Conservation (phyloP, 2,888 invertebrate genomes). For the Tetragonula carbonaria region DNA sequence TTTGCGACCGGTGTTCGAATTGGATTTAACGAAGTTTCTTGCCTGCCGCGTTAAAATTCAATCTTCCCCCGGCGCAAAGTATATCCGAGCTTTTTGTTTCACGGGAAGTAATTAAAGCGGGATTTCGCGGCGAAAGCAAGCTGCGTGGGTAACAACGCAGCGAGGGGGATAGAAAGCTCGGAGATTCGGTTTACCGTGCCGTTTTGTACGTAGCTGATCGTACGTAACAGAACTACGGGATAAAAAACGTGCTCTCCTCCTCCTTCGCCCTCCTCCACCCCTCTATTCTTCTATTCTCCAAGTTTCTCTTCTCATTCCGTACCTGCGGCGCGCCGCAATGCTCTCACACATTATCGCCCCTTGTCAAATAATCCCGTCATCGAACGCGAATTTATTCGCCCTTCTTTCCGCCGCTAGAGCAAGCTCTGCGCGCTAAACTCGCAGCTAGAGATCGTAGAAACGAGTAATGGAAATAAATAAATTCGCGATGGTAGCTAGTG, state of each 20-base stretch:
- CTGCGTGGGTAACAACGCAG: conserved; percentile 30
- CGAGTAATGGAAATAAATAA: not conserved
- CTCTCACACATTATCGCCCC: conserved; percentile 59
- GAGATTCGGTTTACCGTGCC: conserved; percentile 60
- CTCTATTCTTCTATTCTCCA: conserved; percentile 14
- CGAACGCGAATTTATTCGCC: conserved; percentile 66
- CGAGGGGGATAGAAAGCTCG: conserved; percentile 27
- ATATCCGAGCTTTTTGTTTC: conserved; percentile 64
- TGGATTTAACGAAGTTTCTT: conserved; percentile 46
- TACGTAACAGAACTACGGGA: conserved; percentile 44
- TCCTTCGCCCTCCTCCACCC: conserved; percentile 21
- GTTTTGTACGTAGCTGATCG: conserved; percentile 57
- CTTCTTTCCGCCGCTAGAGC: conserved; percentile 25
- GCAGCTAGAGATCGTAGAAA: not conserved
- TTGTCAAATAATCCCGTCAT: conserved; percentile 69
- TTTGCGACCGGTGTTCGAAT: conserved; percentile 36
- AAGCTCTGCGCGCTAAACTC: not conserved
- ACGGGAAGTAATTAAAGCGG: conserved; percentile 68
- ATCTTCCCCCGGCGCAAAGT: conserved; percentile 64
- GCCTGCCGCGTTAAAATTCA: conserved; percentile 67
- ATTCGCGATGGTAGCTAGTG: not conserved
- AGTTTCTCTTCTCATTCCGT: conserved; percentile 55
- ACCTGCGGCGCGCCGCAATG: conserved; percentile 47
- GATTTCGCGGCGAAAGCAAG: conserved; percentile 59
- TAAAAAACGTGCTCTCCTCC: conserved; percentile 48